Conservation (phyloP, 92 coral and sea anemone species). For the Bergia puertoricense region DNA sequence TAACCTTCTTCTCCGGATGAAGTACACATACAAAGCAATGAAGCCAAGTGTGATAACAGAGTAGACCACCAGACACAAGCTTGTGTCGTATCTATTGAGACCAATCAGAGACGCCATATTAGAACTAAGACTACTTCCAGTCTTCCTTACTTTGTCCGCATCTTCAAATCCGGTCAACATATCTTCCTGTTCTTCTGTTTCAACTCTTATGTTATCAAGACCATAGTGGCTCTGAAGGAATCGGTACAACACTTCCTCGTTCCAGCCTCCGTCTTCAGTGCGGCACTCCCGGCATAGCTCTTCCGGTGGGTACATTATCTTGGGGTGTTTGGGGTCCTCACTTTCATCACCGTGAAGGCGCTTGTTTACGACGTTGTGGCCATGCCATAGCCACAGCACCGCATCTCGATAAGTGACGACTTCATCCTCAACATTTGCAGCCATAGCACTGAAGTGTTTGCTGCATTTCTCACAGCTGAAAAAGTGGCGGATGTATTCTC, state of each 20-base stretch:
- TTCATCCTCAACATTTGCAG: constrained; percentile 69
- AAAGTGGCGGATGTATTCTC: constrained; percentile 81
- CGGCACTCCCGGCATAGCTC: constrained; percentile 81
- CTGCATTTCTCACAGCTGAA: constrained; percentile 86
- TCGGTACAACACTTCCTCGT: constrained; percentile 68
- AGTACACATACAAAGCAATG: constrained; percentile 84
- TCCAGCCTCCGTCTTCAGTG: constrained; percentile 66
- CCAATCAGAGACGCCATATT: constrained; percentile 63
- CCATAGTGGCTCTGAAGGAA: constrained; percentile 93
- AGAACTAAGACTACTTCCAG: constrained; percentile 34
- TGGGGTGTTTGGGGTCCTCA: constrained; percentile 86
- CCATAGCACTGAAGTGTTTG: constrained; percentile 80
- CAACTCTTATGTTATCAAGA: constrained; percentile 81
- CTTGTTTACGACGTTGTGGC: constrained; percentile 89
- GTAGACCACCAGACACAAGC: constrained; percentile 90
- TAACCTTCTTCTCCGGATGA: constrained; percentile 77
- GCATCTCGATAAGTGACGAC: constrained; percentile 80
- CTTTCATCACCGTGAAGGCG: constrained; percentile 87
- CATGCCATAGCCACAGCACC: constrained; percentile 92
- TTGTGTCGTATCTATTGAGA: constrained; percentile 79
- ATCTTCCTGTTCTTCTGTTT: constrained; percentile 45
- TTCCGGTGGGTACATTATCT: constrained; percentile 85
- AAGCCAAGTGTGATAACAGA: constrained; percentile 75
- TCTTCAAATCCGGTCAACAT: constrained; percentile 73
- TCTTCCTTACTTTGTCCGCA: constrained; percentile 87